Evolutionary conservation across 2,113 vertebrate species (phyloP).

Genomic region (Sarotherodon lohbergeri): DNA sequence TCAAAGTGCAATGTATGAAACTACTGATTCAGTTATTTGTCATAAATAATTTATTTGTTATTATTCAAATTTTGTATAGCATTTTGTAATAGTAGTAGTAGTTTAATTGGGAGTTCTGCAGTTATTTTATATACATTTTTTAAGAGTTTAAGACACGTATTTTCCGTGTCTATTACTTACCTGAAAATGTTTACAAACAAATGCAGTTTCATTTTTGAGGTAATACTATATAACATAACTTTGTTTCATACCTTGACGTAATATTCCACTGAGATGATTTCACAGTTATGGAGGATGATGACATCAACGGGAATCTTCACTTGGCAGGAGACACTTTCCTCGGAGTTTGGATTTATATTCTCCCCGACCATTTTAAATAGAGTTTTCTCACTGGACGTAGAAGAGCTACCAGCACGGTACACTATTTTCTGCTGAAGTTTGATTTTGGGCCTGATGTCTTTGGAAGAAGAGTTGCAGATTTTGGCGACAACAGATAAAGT

Average conservation of each 20-base stretch:
- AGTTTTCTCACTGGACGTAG: accelerated
- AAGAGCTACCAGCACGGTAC: background rate
- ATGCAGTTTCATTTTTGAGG: background rate
- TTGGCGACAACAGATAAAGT: conserved; percentile 32
- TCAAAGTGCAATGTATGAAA: background rate
- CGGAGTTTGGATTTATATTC: background rate
- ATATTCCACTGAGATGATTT: background rate
- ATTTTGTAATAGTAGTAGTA: background rate
- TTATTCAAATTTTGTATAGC: background rate
- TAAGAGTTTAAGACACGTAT: background rate
- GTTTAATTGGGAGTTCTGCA: background rate
- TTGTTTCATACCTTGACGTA: background rate
- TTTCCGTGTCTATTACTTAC: background rate
- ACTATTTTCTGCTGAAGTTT: conserved; percentile 17
- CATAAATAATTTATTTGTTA: background rate
- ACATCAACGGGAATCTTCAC: conserved; percentile 18
- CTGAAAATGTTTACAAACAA: background rate
- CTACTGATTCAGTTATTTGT: background rate
- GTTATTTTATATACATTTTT: background rate
- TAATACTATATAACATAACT: background rate
- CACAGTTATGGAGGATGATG: background rate
- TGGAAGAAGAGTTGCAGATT: conserved; percentile 39
- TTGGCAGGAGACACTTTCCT: conserved; percentile 14
- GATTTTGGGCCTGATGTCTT: conserved; percentile 32
- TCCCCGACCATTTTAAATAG: conserved; percentile 42